These are phyloP conservation scores for Selene dorsalis DNA, from an alignment of 2,797 vertebrate genomes.

Conservation along the genomic window DNA sequence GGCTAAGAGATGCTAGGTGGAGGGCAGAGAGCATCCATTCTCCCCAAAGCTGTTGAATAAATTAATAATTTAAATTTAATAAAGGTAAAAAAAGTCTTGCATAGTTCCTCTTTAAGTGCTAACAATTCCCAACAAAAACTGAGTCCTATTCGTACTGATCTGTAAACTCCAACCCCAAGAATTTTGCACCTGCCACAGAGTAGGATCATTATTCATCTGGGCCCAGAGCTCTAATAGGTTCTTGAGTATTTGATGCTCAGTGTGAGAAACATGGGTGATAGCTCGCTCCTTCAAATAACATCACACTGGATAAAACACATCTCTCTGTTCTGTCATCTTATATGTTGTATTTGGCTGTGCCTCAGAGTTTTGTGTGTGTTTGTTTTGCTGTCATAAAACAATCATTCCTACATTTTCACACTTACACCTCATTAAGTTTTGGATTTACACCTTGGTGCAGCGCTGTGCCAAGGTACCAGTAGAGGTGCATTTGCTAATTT, in stretches of 20 bases:
- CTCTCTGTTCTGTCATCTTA: not conserved
- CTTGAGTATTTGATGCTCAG: not conserved
- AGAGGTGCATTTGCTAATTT: conserved; percentile 50
- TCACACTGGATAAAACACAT: not conserved
- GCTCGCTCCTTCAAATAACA: not conserved
- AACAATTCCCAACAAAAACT: not conserved
- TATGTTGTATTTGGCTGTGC: not conserved
- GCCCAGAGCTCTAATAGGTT: not conserved
- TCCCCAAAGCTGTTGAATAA: too few species aligned
- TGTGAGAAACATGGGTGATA: not conserved
- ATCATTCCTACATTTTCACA: not conserved
- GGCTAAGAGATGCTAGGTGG: too few species aligned
- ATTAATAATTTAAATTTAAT: too few species aligned
- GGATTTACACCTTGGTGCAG: conserved; percentile 14
- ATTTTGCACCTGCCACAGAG: not conserved
- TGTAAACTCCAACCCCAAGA: not conserved
- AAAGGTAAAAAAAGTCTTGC: too few species aligned
- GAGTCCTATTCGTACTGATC: not conserved
- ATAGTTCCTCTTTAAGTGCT: not conserved
- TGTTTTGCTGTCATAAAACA: not conserved
- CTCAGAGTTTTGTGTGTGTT: conserved; percentile 4
- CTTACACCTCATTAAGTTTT: conserved; percentile 23
- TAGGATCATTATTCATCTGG: not conserved
- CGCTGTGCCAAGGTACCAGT: conserved; percentile 26
- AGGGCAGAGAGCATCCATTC: too few species aligned